Conservation (phyloP, 1,140 invertebrate genomes). For the Lethrus apterus region DNA sequence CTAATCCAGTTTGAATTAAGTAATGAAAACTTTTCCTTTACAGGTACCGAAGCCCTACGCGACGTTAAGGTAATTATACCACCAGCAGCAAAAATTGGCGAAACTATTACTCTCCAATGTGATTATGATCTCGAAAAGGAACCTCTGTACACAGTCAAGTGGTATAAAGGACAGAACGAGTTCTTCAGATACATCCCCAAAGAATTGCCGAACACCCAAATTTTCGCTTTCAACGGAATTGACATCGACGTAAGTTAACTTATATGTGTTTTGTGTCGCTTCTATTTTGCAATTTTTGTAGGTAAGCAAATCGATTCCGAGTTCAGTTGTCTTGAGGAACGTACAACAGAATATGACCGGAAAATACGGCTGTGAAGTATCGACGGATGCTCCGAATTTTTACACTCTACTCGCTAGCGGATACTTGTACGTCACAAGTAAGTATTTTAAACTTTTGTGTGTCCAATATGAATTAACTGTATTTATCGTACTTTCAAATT, state of each 20-base stretch:
- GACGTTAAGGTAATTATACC: constrained; percentile 66
- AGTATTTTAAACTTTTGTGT: too few species aligned
- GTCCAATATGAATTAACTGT: too few species aligned
- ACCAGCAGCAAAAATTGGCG: constrained; percentile 60
- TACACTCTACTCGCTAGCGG: constrained; percentile 55
- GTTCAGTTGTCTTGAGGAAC: constrained; percentile 58
- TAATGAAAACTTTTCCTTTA: constrained; percentile 22
- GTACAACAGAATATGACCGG: constrained; percentile 58
- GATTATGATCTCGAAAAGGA: constrained; percentile 73
- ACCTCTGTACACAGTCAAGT: constrained; percentile 70
- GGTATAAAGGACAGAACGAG: constrained; percentile 71
- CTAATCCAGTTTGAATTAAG: too few species aligned
- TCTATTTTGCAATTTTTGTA: constrained; percentile 8
- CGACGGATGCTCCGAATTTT: constrained; percentile 63
- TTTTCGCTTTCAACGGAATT: constrained; percentile 54
- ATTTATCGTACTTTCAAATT: too few species aligned
- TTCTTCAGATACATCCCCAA: constrained; percentile 71
- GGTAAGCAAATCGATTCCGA: constrained; percentile 48
- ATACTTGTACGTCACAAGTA: constrained; percentile 65
- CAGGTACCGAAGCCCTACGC: constrained; percentile 56
- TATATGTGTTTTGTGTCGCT: neutral
- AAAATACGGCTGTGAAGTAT: constrained; percentile 67
- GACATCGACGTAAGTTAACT: constrained; percentile 63
- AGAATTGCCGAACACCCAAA: constrained; percentile 59
- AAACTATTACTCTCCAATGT: constrained; percentile 65